A percentile compares a stretch with the other conserved stretches of the same genome.
Evolutionary conservation across 1,140 invertebrate genomes (phyloP).

Genomic region (Drosophila arawakana): DNA sequence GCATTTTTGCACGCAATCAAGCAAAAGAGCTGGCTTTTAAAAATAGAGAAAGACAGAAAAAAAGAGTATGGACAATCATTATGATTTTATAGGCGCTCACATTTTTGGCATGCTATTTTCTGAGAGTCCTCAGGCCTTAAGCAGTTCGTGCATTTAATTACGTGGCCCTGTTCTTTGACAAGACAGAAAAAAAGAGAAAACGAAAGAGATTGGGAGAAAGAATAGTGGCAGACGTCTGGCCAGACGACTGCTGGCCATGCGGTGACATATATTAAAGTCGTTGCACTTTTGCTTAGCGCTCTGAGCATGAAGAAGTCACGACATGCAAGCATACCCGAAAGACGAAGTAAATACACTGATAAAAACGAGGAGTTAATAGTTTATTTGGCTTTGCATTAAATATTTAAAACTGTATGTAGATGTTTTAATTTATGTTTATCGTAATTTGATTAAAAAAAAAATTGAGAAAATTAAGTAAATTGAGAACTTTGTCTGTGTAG

Average conservation of each 20-base stretch:
- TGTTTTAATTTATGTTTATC: no score
- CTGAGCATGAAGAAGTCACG: slow-evolving; percentile 16
- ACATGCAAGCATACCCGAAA: background rate
- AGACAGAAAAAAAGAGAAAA: background rate
- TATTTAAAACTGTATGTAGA: no score
- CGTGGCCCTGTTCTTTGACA: slow-evolving; percentile 13
- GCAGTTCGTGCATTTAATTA: slow-evolving; percentile 64
- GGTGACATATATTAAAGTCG: slow-evolving; percentile 55
- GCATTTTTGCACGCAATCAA: slow-evolving; percentile 55
- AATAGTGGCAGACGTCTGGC: background rate
- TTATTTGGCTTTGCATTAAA: no score
- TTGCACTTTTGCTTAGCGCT: slow-evolving; percentile 41
- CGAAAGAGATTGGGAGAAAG: background rate
- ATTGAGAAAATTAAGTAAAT: background rate
- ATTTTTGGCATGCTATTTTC: slow-evolving; percentile 51
- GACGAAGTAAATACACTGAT: no score
- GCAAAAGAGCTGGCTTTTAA: slow-evolving; percentile 52
- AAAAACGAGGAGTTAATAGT: no score
- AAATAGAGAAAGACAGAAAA: background rate
- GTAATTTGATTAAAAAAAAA: no score
- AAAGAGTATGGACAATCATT: slow-evolving; percentile 18
- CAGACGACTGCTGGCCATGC: slow-evolving; percentile 20
- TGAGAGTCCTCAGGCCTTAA: slow-evolving; percentile 7
- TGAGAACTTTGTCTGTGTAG: slow-evolving; percentile 9
- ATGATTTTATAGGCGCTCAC: slow-evolving; percentile 42